Percentiles rank a stretch among this genome's conserved stretches.
These are phyloP conservation scores for Nothura maculosa DNA, from an alignment of 2,797 vertebrate species.

Conservation along the genomic window DNA sequence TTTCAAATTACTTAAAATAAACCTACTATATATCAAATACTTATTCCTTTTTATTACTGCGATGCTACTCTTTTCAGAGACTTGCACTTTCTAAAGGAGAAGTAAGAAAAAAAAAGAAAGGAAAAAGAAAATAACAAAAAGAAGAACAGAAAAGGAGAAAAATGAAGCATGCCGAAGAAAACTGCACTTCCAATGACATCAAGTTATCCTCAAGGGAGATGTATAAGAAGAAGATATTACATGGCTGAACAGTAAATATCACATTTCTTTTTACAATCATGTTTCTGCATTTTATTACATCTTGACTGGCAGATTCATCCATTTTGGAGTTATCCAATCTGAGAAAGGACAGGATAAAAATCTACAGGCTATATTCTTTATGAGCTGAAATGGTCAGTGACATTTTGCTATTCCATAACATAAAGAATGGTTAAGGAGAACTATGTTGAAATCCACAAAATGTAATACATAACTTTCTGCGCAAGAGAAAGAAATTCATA, in stretches of 20 bases:
- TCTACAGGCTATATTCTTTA: neutral
- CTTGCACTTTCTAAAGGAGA: neutral
- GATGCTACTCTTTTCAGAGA: neutral
- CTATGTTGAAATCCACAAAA: neutral
- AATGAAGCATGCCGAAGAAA: slow-evolving; percentile 8
- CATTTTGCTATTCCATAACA: neutral
- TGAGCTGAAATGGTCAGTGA: neutral
- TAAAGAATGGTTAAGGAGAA: neutral
- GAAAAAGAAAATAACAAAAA: neutral
- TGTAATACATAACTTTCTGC: neutral
- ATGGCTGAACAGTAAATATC: slow-evolving; percentile 69
- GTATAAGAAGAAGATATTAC: slow-evolving; percentile 66
- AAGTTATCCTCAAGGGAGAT: slow-evolving; percentile 23
- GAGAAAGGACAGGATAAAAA: neutral
- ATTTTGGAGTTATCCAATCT: slow-evolving; percentile 37
- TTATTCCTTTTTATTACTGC: neutral
- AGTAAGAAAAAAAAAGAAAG: neutral
- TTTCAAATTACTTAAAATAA: neutral
- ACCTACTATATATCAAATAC: neutral
- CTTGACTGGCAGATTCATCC: slow-evolving; percentile 52
- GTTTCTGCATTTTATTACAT: slow-evolving; percentile 67
- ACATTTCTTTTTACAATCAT: slow-evolving; percentile 67
- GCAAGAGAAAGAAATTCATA: neutral
- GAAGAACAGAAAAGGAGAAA: neutral
- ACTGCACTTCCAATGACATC: neutral